phyloP scores from a whole-genome alignment of 2,888 invertebrate genomes.

The Callyntrura sp. region DNA sequence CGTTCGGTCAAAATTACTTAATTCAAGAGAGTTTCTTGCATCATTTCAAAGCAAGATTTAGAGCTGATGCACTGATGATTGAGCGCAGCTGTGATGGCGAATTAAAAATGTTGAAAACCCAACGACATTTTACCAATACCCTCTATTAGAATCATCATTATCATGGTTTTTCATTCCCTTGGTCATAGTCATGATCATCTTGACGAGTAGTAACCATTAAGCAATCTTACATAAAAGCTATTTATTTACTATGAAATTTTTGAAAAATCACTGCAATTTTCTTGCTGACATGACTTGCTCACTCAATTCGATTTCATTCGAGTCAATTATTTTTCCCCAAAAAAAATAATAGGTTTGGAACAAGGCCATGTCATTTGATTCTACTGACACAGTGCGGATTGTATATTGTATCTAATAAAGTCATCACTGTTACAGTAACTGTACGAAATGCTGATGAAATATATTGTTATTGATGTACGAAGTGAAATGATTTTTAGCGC shows the following conservation, averaged over 20 bases:
- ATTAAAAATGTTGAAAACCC: background rate
- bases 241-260: constrained; percentile 22
- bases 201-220: constrained; percentile 15
- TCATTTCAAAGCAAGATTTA: no score
- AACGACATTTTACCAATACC: background rate
- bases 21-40: no score
- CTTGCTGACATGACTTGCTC: background rate
- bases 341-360: constrained; percentile 35
- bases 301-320: background rate
- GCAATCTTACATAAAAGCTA: constrained; percentile 12
- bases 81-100: background rate
- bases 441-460: background rate
- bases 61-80: no score
- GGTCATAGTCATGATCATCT: background rate
- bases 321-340: constrained; percentile 27
- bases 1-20: no score
- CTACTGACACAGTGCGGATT: constrained; percentile 18
- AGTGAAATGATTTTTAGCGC: background rate
- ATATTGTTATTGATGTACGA: constrained; percentile 25
- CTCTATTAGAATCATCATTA: constrained; percentile 17
- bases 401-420: constrained; percentile 29
- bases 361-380: constrained; percentile 38
- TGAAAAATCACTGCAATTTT: constrained; percentile 2
- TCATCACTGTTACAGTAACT: constrained; percentile 32
- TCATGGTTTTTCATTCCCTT: background rate